Evolutionary conservation across 2,888 invertebrate species (phyloP).

Genomic region (Lottia scabra): DNA sequence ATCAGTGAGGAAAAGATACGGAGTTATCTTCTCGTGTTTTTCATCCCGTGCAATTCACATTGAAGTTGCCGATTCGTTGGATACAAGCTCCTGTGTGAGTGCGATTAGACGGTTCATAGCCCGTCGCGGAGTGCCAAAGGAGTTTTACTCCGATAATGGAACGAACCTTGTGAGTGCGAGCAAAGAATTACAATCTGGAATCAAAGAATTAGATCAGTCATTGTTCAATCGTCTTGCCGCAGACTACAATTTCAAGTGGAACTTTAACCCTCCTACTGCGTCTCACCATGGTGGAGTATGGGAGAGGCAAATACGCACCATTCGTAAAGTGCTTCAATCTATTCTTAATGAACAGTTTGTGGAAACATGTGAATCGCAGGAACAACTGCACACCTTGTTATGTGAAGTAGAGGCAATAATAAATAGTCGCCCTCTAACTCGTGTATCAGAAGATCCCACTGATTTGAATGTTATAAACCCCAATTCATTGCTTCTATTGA

Average conservation of each 20-base stretch:
- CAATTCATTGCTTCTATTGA: conserved; percentile 21
- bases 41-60: not conserved
- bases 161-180: conserved; percentile 4
- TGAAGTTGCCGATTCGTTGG: not conserved
- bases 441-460: conserved; percentile 15
- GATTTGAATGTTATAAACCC: conserved; percentile 31
- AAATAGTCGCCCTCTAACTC: conserved; percentile 33
- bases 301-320: conserved; percentile 6
- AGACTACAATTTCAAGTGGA: not conserved
- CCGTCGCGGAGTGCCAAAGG: conserved; percentile 1
- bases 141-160: conserved; percentile 5
- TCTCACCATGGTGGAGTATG: conserved; percentile 12
- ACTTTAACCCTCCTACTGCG: conserved; percentile 10
- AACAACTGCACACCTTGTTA: conserved; percentile 29
- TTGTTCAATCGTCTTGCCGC: not conserved
- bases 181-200: conserved; percentile 3
- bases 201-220: not conserved
- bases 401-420: conserved; percentile 31
- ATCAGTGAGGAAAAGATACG: not conserved
- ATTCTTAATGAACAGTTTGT: not conserved
- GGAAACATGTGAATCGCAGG: conserved; percentile 15
- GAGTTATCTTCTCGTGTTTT: conserved; percentile 5
- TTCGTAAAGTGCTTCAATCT: not conserved
- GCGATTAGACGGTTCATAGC: not conserved
- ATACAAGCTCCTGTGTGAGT: not conserved